phyloP scores from a whole-genome alignment of 2,888 invertebrate species.

The Protodeltote pygarga region DNA sequence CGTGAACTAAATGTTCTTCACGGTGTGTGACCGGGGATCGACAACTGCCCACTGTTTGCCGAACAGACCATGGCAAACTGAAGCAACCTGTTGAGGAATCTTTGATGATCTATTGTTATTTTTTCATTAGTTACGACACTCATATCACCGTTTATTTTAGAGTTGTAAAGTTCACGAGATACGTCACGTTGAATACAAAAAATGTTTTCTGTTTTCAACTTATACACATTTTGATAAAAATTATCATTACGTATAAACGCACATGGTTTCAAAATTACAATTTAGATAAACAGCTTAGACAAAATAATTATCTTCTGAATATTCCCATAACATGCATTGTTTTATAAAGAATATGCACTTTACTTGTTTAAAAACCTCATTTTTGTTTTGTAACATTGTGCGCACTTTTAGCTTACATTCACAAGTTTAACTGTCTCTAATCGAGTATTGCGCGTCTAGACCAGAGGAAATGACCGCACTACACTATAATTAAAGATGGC shows the following conservation, averaged over 20 bases:
- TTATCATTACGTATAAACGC: constrained; percentile 50
- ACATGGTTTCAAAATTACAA: constrained; percentile 69
- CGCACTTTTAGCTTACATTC: constrained; percentile 16
- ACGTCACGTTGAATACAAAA: constrained; percentile 1
- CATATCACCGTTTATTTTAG: constrained; percentile 48
- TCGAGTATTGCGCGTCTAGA: constrained; percentile 45
- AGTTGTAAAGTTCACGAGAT: constrained; percentile 29
- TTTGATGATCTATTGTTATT: constrained; percentile 82
- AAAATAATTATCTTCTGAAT: constrained; percentile 62
- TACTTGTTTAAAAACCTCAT: constrained; percentile 75
- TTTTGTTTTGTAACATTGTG: constrained; percentile 66
- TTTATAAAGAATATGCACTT: constrained; percentile 62
- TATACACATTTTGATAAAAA: constrained; percentile 25
- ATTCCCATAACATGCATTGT: constrained; percentile 79
- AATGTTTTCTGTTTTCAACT: too few species aligned
- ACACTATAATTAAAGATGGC: constrained; percentile 38
- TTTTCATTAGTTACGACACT: constrained; percentile 73
- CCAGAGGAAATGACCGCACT: constrained; percentile 37
- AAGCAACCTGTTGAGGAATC: constrained; percentile 65
- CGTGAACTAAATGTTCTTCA: constrained; percentile 81
- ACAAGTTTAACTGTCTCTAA: constrained; percentile 46
- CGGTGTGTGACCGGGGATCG: constrained; percentile 62
- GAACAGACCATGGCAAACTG: constrained; percentile 64
- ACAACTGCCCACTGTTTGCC: constrained; percentile 57
- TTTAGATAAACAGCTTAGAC: constrained; percentile 64